Conservation (phyloP, 2,797 vertebrate species). For the Acropternis orthonyx region DNA sequence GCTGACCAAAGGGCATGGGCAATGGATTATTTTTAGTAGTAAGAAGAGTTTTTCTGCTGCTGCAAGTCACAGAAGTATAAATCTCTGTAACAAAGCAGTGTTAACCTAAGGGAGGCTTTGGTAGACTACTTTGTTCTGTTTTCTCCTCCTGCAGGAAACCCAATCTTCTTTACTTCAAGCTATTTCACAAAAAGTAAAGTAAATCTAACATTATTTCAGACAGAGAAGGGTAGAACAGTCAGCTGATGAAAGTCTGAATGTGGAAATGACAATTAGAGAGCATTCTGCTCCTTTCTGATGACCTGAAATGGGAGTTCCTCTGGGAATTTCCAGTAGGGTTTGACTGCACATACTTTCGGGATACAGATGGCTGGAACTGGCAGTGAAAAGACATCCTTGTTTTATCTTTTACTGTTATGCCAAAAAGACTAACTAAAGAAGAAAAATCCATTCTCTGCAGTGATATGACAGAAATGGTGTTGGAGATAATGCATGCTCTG, state of each 20-base stretch:
- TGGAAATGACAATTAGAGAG: background rate
- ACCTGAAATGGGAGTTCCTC: background rate
- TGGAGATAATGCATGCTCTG: background rate
- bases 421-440: background rate
- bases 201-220: background rate
- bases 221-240: background rate
- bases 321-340: background rate
- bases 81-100: slow-evolving; percentile 14
- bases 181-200: background rate
- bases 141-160: background rate
- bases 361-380: background rate
- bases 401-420: background rate
- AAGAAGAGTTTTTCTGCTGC: background rate
- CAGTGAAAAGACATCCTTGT: background rate
- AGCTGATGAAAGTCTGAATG: background rate
- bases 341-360: background rate
- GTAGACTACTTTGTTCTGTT: background rate
- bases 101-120: background rate
- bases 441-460: background rate
- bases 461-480: background rate
- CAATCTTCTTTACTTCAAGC: background rate
- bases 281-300: background rate
- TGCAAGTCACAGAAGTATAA: background rate
- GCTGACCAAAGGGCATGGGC: slow-evolving; percentile 56
- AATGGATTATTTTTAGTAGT: slow-evolving; percentile 45